Base-by-base conservation (phyloP, 2,113 vertebrate species). In the Entomyzon cyanotis region DNA sequence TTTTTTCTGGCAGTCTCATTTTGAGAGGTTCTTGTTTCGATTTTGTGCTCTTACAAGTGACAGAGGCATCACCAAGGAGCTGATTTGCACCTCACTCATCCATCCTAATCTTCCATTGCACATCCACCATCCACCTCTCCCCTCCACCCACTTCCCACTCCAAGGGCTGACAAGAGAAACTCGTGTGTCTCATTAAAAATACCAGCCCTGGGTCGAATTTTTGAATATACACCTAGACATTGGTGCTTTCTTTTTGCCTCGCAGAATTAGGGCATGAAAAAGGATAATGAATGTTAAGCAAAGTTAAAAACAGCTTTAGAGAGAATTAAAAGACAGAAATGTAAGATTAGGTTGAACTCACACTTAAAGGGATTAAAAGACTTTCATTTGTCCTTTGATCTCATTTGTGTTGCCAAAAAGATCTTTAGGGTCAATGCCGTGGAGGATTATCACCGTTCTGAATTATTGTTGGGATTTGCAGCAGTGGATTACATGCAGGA, bases 351-450 rank as follows among this genome's bases (percentile, higher is more conserved):
- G 75, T 84, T 96, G 93, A 97, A 94, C 92, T 96, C 81, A 90
- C 92, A 93, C 80, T 96, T 94, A 84, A 83, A 94, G 63, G 92
- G 96, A 97, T 97, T 97, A 98, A 92, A 67, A 95, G 86, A 94
- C 83, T 95, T 94, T 95, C 71, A 75, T 87, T 95, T 95, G 95
- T 95, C 91, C 94, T 97, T 98, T 98, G 97, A 97, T 98, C 96
- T 96, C 95, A 63, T 96, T 95, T 96, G 83, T 93, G 74, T 71
- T 93, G 86, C 89, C 82, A 63, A 83, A 94, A 93, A 96, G 94
- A 90, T 94, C 89, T 93, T 91, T 44, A 49, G 68, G 87, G 87
- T 93, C 87, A 92, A 15, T 74, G 89, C 73, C 65, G 27, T 33
- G 75, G 79, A 74, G 94, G 96, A 97, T 97, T 97, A 98, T 62